A percentile compares a stretch with the other conserved stretches of the same genome.
phyloP scores from a whole-genome alignment of 2,797 vertebrate genomes.

The Adelosebastes latens region DNA sequence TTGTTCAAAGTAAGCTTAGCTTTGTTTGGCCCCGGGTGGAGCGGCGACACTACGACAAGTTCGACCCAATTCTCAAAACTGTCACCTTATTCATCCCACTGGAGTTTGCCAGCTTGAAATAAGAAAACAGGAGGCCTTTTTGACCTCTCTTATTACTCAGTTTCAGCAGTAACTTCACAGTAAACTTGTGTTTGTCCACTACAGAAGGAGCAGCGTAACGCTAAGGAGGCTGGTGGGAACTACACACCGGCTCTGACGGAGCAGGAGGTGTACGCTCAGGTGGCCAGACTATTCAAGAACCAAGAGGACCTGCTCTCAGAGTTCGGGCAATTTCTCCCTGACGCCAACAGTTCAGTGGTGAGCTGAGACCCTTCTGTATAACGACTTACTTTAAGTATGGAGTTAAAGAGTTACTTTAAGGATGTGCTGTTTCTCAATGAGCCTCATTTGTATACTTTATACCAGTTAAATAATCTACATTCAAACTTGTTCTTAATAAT shows the following conservation, averaged over 20 bases:
- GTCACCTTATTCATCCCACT: not conserved
- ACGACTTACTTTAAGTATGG: not conserved
- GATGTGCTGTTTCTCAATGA: not conserved
- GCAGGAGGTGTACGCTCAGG: conserved; percentile 98
- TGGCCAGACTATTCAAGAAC: conserved; percentile 98
- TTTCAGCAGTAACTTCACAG: not conserved
- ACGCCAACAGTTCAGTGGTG: conserved; percentile 98
- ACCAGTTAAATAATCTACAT: not conserved
- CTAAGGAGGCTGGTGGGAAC: conserved; percentile 97
- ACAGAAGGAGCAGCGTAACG: conserved; percentile 98
- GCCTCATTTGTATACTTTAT: not conserved
- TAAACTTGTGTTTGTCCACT: not conserved
- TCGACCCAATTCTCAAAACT: not conserved
- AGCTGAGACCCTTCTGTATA: conserved; percentile 40
- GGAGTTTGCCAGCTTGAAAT: not conserved
- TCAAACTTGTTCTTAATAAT: not conserved
- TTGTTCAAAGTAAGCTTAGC: not conserved
- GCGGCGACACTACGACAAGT: not conserved
- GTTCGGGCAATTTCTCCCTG: conserved; percentile 97
- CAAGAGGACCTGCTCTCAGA: conserved; percentile 98
- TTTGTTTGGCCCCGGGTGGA: not conserved
- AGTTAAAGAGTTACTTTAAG: not conserved
- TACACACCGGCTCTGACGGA: conserved; percentile 96
- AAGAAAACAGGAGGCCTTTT: no score
- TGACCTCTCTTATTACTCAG: not conserved